Evolutionary conservation across 2,888 invertebrate species (phyloP), one percentile per base, ranked within the genome.

Genomic region (Mimas tiliae): DNA sequence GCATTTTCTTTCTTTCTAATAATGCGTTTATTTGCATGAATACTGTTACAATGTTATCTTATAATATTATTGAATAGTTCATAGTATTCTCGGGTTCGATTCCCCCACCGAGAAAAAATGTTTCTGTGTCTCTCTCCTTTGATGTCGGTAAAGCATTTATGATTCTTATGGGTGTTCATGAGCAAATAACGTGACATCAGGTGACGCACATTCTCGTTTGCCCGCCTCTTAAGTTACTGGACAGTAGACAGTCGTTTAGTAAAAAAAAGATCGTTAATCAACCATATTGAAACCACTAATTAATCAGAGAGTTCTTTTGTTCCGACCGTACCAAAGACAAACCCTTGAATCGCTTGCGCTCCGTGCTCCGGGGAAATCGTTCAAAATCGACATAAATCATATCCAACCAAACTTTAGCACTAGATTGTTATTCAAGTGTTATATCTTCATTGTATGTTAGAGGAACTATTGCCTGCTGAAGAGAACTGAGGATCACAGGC

Each of bases 371-470:
- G 63, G 52, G 52, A 66, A 63, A 63, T 66, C 66, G 45, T 53
- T 63, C 62, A 47, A 62, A 62, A 65, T 62, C 62, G 34, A 34
- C 62, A 34, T 48, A 53, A 63, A 66, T 55, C 48, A 52, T 27
- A 63, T 62, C 53, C 19, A 16, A 19, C 33, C 33, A 42, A 52
- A 66, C 14, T 53, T 52, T 47, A 42, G 42, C 58, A 64, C 34
- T 64, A 42, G 34, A 53, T 63, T 53, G 52, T 63, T 63, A 45
- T 62, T 53, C 52, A 53, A 63, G 53, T 27, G 33, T 47, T 48
- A 58, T 47, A 38, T 55, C 33, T 58, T 34, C 34, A 19, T 34
- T 19, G 34, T 58, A 55, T 11, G 48, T 48, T 58, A 14, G 6
- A 34, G 33, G n/a, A 48, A 63, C 33, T 48, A n/a, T 48, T 48